Percentiles rank a stretch among this genome's conserved stretches.
Conservation (phyloP, 1,140 invertebrate genomes). For the Scaptomyza pallida region DNA sequence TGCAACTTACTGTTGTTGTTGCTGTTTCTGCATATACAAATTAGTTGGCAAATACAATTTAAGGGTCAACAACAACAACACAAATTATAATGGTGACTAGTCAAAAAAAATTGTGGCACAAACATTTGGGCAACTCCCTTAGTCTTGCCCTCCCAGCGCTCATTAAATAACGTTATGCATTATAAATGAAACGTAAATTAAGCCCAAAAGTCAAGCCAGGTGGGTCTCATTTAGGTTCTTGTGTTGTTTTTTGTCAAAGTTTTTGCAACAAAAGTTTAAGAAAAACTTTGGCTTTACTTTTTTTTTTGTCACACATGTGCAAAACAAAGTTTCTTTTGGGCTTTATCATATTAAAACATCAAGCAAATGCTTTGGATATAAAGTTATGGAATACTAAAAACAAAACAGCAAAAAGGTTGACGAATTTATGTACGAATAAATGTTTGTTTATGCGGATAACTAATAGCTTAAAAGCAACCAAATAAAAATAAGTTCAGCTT, state of each 20-base stretch:
- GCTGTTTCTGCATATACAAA: slow-evolving; percentile 57
- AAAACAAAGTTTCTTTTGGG: not conserved
- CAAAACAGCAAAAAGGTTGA: too few relatives aligned
- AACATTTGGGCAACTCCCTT: slow-evolving; percentile 6
- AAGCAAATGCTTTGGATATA: not conserved
- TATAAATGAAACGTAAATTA: slow-evolving; percentile 2
- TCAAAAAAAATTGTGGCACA: slow-evolving; percentile 12
- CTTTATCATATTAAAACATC: not conserved
- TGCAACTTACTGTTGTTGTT: slow-evolving; percentile 62
- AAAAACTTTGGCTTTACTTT: too few relatives aligned
- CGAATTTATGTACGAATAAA: too few relatives aligned
- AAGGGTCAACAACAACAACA: slow-evolving; percentile 51
- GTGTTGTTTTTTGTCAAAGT: not conserved
- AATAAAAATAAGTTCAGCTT: too few relatives aligned
- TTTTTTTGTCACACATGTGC: slow-evolving; percentile 1
- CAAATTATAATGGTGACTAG: slow-evolving; percentile 13
- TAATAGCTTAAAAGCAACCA: too few relatives aligned
- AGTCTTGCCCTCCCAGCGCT: not conserved
- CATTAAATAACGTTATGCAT: slow-evolving; percentile 21
- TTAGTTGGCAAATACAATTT: slow-evolving; percentile 70
- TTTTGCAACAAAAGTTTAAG: not conserved
- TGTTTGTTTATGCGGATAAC: too few relatives aligned
- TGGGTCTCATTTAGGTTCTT: not conserved
- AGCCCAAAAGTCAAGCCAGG: not conserved
- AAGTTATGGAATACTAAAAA: not conserved